These are phyloP conservation scores for Psilopsiagon aurifrons DNA, from an alignment of 2,113 vertebrate genomes.

Conservation along the genomic window DNA sequence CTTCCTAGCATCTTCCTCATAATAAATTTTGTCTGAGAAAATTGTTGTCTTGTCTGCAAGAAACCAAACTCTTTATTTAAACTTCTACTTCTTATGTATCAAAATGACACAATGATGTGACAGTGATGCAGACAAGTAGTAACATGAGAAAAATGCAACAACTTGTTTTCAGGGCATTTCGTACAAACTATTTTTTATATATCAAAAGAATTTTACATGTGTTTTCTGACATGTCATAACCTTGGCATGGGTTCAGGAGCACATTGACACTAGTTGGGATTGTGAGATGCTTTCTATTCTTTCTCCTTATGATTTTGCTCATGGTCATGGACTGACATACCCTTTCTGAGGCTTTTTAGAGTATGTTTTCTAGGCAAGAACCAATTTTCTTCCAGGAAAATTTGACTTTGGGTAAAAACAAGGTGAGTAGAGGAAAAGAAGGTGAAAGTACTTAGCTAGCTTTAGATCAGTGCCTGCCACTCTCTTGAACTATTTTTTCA, in stretches of 20 bases:
- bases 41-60: not conserved
- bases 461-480: not conserved
- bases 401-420: not conserved
- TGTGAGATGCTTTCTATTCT: not conserved
- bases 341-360: not conserved
- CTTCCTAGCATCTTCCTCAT: not conserved
- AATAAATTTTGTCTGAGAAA: not conserved
- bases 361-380: not conserved
- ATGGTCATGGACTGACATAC: not conserved
- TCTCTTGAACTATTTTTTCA: not conserved
- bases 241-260: not conserved
- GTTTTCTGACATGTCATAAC: not conserved
- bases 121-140: not conserved
- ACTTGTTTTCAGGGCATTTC: not conserved
- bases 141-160: not conserved
- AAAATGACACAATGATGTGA: not conserved
- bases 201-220: not conserved
- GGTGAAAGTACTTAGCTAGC: not conserved
- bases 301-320: not conserved
- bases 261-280: not conserved
- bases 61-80: not conserved
- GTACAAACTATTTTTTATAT: not conserved
- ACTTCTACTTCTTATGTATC: not conserved
- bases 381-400: not conserved
- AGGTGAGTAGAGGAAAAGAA: not conserved